Evolutionary conservation across 2,888 invertebrate species (phyloP).

Genomic region (Aspidapion aeneum): DNA sequence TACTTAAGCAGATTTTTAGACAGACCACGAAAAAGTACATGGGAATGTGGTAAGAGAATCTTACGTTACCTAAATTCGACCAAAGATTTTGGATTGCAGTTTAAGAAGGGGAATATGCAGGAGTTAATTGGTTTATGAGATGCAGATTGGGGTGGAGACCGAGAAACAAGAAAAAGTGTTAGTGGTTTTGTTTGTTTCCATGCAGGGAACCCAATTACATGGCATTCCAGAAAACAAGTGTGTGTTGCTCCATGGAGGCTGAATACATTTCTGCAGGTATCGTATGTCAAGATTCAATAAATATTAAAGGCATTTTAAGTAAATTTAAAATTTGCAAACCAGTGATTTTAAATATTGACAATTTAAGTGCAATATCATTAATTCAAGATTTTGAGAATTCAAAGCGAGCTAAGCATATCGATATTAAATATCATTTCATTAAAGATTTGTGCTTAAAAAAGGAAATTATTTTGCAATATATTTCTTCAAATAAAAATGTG

Average conservation of each 20-base stretch:
- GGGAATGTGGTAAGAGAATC: slow-evolving; percentile 11
- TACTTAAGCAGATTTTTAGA: slow-evolving; percentile 17
- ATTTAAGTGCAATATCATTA: too few relatives aligned
- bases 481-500: background rate
- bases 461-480: background rate
- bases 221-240: slow-evolving; percentile 22
- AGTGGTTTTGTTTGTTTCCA: slow-evolving; percentile 22
- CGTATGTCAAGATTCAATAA: slow-evolving; percentile 1
- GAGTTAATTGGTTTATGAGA: slow-evolving; percentile 7
- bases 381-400: slow-evolving; percentile 14
- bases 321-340: too few relatives aligned
- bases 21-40: background rate
- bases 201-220: slow-evolving; percentile 20
- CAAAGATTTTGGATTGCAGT: slow-evolving; percentile 5
- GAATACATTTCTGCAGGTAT: slow-evolving; percentile 22
- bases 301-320: slow-evolving; percentile 2
- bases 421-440: too few relatives aligned
- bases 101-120: slow-evolving; percentile 3
- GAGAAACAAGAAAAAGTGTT: slow-evolving; percentile 15
- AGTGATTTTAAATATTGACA: too few relatives aligned
- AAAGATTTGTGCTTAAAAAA: slow-evolving; percentile 7
- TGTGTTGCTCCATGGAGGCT: slow-evolving; percentile 23
- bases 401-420: slow-evolving; percentile 1
- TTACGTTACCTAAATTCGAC: slow-evolving; percentile 9
- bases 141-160: slow-evolving; percentile 19